Evolutionary conservation across 1,140 invertebrate species (phyloP), one percentile per base, ranked within the genome.

Genomic region (Chrysomallon squamiferum): DNA sequence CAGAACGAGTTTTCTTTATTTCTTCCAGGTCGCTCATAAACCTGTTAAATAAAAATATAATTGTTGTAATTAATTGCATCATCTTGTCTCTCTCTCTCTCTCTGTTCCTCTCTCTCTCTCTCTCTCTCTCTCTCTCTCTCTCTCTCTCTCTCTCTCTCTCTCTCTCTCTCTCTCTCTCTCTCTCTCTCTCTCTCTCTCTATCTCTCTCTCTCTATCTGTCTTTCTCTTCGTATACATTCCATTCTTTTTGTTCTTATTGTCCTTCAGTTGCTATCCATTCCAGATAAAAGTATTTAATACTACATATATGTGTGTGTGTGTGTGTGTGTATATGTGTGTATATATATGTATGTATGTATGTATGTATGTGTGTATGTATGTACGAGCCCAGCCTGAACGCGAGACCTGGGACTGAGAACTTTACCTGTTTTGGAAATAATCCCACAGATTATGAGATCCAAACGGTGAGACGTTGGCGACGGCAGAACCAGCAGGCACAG

Each of bases 341-440:
- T 0, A 22, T 47, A 22, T 0, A 22, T 47, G 45, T 0, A 22
- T 47, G 45, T 0, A 22, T 47, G 45, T 3, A 22, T 47, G 45
- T 0, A 22, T 47, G 45, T 0, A 22, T 47, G 45, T 0, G 45
- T 47, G 45, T 0, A 22, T 47, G 45, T 0, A 22, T 13, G 45
- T 11, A 2, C 25, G 0, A 18, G 3, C 25, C 11, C n/a, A n/a
- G n/a, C n/a, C n/a, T n/a, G n/a, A n/a, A n/a, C n/a, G n/a, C n/a
- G n/a, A n/a, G n/a, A n/a, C n/a, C n/a, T n/a, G n/a, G n/a, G n/a
- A n/a, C n/a, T n/a, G n/a, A n/a, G n/a, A n/a, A 38, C 35, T 5
- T 20, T 54, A 30, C 50, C 50, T 54, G 11, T 54, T 54, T 22
- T 54, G 50, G 25, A 54, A 54, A 27, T 54, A 54, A 15, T 54